phyloP scores from a whole-genome alignment of 2,888 invertebrate species.

The Sericinus montela region DNA sequence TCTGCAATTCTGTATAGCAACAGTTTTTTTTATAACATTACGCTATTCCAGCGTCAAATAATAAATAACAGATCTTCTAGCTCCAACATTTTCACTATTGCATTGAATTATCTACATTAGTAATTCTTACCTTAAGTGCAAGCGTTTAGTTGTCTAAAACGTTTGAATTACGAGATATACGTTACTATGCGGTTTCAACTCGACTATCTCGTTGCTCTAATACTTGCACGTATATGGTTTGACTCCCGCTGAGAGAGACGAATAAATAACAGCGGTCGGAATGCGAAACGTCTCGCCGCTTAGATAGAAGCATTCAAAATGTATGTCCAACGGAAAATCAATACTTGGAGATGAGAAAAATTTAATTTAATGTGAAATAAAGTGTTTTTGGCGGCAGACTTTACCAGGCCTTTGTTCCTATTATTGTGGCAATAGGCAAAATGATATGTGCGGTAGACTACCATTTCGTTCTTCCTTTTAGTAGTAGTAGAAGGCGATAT shows the following conservation, averaged over 20 bases:
- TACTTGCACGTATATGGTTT: neutral
- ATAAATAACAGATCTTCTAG: no score
- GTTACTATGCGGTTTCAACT: slow-evolving; percentile 2
- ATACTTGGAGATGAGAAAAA: neutral
- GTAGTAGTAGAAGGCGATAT: no score
- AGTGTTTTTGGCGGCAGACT: no score
- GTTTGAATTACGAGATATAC: neutral
- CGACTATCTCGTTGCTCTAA: slow-evolving; percentile 5
- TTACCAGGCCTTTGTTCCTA: no score
- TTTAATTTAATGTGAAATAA: neutral
- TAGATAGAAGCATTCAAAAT: slow-evolving; percentile 2
- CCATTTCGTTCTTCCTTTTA: no score
- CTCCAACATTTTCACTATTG: no score
- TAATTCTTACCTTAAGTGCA: neutral
- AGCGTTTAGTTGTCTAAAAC: neutral
- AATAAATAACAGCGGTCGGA: slow-evolving; percentile 14
- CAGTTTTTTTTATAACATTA: no score
- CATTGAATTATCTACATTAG: no score
- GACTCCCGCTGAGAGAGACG: slow-evolving; percentile 15
- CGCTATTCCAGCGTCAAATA: no score
- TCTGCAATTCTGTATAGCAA: no score
- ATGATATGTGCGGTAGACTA: no score
- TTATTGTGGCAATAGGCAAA: no score
- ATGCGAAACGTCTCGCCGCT: slow-evolving; percentile 9
- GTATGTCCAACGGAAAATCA: slow-evolving; percentile 1